Percentiles rank a stretch among this genome's conserved stretches.
Conservation (phyloP, 2,113 vertebrate genomes). For the Glaucomys volans region DNA sequence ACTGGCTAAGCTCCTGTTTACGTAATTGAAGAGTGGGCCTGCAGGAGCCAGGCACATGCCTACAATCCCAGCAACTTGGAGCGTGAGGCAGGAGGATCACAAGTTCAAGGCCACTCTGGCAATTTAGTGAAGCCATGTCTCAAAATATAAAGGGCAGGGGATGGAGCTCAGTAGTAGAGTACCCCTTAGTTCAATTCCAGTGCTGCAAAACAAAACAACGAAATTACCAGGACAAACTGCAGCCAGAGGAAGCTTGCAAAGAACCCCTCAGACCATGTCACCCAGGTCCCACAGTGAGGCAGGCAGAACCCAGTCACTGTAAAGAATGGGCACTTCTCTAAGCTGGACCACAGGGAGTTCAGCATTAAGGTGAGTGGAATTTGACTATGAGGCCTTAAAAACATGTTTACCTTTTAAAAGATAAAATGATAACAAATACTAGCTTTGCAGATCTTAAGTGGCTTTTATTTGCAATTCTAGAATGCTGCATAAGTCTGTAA, state of each 20-base stretch:
- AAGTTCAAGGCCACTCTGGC: too few species aligned
- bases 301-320: not conserved
- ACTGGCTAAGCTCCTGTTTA: not conserved
- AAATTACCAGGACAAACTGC: too few species aligned
- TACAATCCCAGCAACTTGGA: too few species aligned
- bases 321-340: not conserved
- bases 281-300: fast-evolving
- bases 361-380: not conserved
- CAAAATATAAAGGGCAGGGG: too few species aligned
- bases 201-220: too few species aligned
- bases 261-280: not conserved
- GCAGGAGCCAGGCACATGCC: too few species aligned
- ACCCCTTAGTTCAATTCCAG: too few species aligned
- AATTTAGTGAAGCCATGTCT: too few species aligned
- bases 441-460: not conserved
- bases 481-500: not conserved
- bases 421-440: not conserved
- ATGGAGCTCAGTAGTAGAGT: too few species aligned
- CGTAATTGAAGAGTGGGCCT: not conserved
- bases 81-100: too few species aligned
- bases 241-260: not conserved
- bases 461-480: not conserved
- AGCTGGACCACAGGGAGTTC: not conserved
- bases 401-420: not conserved
- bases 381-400: not conserved